phyloP scores from a whole-genome alignment of 2,888 invertebrate genomes.

The Colletes collaris region DNA sequence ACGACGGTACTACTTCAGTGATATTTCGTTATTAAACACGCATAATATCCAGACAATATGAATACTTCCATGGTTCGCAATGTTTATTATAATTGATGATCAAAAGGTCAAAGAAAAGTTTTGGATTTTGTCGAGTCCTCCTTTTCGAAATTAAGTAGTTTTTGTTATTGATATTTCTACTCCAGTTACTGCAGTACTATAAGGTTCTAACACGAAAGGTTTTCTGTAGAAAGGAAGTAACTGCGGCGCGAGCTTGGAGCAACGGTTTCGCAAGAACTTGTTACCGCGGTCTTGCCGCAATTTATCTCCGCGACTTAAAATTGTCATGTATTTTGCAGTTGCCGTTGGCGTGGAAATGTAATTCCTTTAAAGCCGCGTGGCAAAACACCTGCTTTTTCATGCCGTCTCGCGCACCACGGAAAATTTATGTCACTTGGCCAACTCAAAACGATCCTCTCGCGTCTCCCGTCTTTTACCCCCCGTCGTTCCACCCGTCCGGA shows the following conservation, averaged over 20 bases:
- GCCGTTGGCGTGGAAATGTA: constrained; percentile 33
- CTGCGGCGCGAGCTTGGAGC: neutral
- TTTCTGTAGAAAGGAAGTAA: constrained; percentile 15
- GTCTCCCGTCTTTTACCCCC: neutral
- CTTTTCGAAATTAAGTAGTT: neutral
- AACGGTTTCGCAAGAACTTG: constrained; percentile 36
- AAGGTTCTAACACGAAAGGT: neutral
- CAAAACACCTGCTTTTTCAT: constrained; percentile 16
- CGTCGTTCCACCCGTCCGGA: neutral
- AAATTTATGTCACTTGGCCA: constrained; percentile 32
- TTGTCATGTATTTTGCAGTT: constrained; percentile 37
- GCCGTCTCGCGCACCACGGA: neutral
- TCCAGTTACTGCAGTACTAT: neutral
- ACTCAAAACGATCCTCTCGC: constrained; percentile 1
- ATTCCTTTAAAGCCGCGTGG: constrained; percentile 9
- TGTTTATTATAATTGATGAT: neutral
- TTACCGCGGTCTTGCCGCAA: constrained; percentile 27
- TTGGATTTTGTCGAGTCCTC: neutral
- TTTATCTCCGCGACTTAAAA: constrained; percentile 39
- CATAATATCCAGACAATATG: too few species aligned
- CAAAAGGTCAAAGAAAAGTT: neutral
- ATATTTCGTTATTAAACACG: too few species aligned
- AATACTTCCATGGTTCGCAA: too few species aligned
- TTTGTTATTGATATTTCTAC: neutral
- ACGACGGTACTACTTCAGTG: too few species aligned